Percentiles rank a stretch among this genome's conserved stretches.
Evolutionary conservation across 92 coral and sea anemone species (phyloP).

Genomic region (Siderastrea radians): DNA sequence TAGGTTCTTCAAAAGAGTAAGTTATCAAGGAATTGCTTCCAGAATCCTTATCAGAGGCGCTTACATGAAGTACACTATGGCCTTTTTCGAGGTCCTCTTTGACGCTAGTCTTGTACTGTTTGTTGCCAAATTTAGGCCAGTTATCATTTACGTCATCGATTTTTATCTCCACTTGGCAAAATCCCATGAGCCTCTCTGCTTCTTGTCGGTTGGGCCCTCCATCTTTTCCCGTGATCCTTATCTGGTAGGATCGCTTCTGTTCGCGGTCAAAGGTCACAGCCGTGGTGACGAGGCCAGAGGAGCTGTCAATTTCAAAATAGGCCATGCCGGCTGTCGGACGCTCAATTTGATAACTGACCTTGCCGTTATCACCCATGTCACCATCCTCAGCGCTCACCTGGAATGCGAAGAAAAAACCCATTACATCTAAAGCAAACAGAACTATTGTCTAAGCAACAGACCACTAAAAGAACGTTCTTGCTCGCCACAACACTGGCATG

Average conservation of each 20-base stretch:
- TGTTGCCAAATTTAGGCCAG: slow-evolving; percentile 78
- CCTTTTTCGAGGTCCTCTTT: slow-evolving; percentile 85
- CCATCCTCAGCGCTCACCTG: slow-evolving; percentile 90
- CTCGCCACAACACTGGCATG: too few relatives aligned
- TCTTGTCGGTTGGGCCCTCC: slow-evolving; percentile 78
- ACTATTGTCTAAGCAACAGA: too few relatives aligned
- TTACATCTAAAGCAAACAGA: not conserved
- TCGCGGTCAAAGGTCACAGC: slow-evolving; percentile 89
- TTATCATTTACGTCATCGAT: slow-evolving; percentile 92
- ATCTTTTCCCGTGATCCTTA: slow-evolving; percentile 74
- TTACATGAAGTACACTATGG: slow-evolving; percentile 76
- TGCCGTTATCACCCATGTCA: slow-evolving; percentile 91
- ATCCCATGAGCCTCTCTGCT: slow-evolving; percentile 89
- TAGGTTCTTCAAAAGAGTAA: slow-evolving; percentile 70
- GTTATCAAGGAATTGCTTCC: slow-evolving; percentile 84
- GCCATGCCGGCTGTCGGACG: slow-evolving; percentile 44
- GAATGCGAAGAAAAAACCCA: not conserved
- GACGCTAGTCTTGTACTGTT: slow-evolving; percentile 66
- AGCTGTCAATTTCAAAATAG: slow-evolving; percentile 78
- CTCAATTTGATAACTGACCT: slow-evolving; percentile 84
- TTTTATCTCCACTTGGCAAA: slow-evolving; percentile 86
- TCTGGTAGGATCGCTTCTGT: slow-evolving; percentile 62
- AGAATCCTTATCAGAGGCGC: slow-evolving; percentile 91
- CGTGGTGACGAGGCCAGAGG: slow-evolving; percentile 84
- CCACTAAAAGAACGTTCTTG: too few relatives aligned